Evolutionary conservation across 2,888 invertebrate genomes (phyloP).

Genomic region (Silvanus unidentatus): DNA sequence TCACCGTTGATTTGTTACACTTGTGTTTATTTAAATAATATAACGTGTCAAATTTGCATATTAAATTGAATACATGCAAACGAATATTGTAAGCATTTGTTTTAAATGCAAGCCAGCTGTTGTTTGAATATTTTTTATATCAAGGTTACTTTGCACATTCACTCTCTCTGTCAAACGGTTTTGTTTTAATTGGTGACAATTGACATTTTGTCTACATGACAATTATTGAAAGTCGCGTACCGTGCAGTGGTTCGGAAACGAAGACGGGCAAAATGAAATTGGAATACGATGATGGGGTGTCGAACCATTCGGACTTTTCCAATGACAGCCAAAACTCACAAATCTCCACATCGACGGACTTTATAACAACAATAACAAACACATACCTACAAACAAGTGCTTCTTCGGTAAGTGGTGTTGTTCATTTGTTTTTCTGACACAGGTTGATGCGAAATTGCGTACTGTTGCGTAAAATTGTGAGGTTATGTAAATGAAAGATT

Average conservation of each 20-base stretch:
- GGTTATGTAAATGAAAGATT: too few species aligned
- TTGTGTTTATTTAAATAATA: neutral
- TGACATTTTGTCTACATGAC: conserved; percentile 4
- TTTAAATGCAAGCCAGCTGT: conserved; percentile 15
- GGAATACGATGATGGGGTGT: conserved; percentile 43
- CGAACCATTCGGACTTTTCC: conserved; percentile 45
- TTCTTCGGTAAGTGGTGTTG: conserved; percentile 35
- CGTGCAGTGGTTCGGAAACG: conserved; percentile 4
- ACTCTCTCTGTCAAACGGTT: conserved; percentile 18
- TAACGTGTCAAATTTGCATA: too few species aligned
- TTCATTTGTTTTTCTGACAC: neutral
- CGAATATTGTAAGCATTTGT: neutral
- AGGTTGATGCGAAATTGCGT: too few species aligned
- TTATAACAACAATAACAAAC: conserved; percentile 38
- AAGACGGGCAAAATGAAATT: conserved; percentile 38
- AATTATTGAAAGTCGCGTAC: neutral
- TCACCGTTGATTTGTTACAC: conserved; percentile 2
- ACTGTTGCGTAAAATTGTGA: too few species aligned
- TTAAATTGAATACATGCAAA: too few species aligned
- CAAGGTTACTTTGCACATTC: conserved; percentile 28
- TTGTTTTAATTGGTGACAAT: conserved; percentile 11
- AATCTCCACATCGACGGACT: conserved; percentile 37
- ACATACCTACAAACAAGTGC: conserved; percentile 33
- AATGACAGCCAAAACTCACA: conserved; percentile 45
- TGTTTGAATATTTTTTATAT: conserved; percentile 19